phyloP scores from a whole-genome alignment of 2,113 vertebrate genomes.

The Bettongia penicillata region DNA sequence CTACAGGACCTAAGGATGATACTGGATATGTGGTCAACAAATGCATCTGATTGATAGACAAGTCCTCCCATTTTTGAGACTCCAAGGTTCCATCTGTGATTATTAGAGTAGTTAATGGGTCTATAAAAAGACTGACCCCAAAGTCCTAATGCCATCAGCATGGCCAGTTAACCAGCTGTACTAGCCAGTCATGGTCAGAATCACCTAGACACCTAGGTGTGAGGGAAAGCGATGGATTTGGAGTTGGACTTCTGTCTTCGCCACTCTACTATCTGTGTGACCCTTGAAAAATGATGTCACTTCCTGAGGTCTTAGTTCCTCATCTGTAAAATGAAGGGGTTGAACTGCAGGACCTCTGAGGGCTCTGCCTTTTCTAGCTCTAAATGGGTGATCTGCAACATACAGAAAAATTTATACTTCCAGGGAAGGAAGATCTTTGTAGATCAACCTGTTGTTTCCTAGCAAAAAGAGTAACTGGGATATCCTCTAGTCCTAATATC shows the following conservation, averaged over 20 bases:
- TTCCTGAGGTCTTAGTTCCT: not conserved
- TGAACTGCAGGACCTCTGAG: not conserved
- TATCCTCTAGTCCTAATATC: not conserved
- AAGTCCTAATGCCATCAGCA: not conserved
- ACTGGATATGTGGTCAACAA: not conserved
- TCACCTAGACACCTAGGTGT: not conserved
- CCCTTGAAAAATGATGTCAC: not conserved
- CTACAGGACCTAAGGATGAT: not conserved
- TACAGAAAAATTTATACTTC: not conserved
- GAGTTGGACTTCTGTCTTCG: not conserved
- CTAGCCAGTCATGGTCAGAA: not conserved
- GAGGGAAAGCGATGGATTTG: not conserved
- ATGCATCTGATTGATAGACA: not conserved
- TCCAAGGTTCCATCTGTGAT: not conserved
- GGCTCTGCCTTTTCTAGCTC: not conserved
- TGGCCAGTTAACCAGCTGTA: not conserved
- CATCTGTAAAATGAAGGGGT: not conserved
- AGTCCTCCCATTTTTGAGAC: not conserved
- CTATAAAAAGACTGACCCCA: not conserved
- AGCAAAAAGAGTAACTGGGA: not conserved
- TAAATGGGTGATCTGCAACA: not conserved
- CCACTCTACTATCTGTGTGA: not conserved
- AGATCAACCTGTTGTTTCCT: not conserved
- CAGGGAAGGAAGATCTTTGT: not conserved
- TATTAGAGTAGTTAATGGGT: not conserved